Conservation (phyloP, 1,140 invertebrate genomes). For the Helicoverpa zea region DNA sequence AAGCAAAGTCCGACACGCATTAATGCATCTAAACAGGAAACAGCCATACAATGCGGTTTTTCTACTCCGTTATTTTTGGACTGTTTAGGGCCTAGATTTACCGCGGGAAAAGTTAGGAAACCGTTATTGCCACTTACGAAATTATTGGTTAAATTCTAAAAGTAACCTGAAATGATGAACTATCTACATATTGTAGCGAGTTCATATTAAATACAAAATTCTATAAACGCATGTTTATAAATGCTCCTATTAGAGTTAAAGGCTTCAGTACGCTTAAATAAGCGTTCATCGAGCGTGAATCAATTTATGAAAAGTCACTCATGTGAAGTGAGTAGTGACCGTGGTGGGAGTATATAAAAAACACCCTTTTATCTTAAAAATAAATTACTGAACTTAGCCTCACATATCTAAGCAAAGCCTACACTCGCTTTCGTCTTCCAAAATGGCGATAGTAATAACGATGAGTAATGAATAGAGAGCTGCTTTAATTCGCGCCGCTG, state of each 20-base stretch:
- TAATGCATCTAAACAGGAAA: neutral
- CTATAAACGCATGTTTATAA: constrained; percentile 12
- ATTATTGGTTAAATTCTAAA: too few species aligned
- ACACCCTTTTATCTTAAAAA: constrained; percentile 56
- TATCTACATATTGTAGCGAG: too few species aligned
- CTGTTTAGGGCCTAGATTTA: too few species aligned
- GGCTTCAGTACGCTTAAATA: constrained; percentile 71
- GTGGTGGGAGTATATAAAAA: constrained; percentile 63
- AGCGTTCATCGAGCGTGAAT: constrained; percentile 73
- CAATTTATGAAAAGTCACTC: constrained; percentile 69
- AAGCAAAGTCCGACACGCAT: neutral
- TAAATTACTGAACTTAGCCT: constrained; percentile 57
- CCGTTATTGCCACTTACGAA: too few species aligned
- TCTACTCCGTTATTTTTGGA: too few species aligned
- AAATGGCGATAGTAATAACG: constrained; percentile 83
- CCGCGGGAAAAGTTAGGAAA: too few species aligned
- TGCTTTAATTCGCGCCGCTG: constrained; percentile 82
- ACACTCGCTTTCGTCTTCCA: constrained; percentile 84
- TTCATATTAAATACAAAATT: too few species aligned
- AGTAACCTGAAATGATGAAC: too few species aligned
- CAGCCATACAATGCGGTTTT: too few species aligned
- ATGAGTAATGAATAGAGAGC: constrained; percentile 86
- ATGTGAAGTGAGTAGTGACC: constrained; percentile 64
- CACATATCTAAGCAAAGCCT: constrained; percentile 68
- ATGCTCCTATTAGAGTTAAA: constrained; percentile 45